Evolutionary conservation across 2,113 vertebrate species (phyloP).

Genomic region (Xiphorhynchus elegans): DNA sequence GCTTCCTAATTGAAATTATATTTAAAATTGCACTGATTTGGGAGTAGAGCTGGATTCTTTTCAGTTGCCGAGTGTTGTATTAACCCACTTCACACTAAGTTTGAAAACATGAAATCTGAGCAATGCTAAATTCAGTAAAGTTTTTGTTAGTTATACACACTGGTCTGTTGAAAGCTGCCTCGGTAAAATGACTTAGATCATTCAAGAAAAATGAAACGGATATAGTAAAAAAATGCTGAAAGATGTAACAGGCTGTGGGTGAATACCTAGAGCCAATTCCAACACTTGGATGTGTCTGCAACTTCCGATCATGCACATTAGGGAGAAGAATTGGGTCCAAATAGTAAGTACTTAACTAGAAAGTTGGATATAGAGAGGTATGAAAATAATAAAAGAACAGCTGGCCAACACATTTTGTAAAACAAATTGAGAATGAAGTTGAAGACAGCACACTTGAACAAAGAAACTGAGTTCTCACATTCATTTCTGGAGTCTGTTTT

Average conservation of each 20-base stretch:
- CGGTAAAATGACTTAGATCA: neutral
- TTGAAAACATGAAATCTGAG: neutral
- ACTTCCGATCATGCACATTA: neutral
- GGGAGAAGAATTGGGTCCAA: neutral
- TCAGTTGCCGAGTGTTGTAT: neutral
- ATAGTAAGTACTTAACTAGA: neutral
- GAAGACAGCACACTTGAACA: neutral
- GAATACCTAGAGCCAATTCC: neutral
- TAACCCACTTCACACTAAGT: neutral
- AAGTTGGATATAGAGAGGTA: neutral
- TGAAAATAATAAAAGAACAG: slow-evolving; percentile 13
- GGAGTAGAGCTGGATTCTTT: neutral
- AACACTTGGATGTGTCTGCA: neutral
- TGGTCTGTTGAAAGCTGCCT: neutral
- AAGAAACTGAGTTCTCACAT: neutral
- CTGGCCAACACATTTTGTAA: neutral
- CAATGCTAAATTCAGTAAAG: neutral
- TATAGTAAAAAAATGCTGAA: neutral
- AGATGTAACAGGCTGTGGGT: neutral
- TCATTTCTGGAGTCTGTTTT: neutral
- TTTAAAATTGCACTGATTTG: neutral
- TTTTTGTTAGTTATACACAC: neutral
- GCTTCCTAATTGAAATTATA: neutral
- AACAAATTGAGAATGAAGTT: neutral
- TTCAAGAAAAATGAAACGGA: neutral